phyloP scores from a whole-genome alignment of 2,797 vertebrate genomes.

The Carduelis carduelis region DNA sequence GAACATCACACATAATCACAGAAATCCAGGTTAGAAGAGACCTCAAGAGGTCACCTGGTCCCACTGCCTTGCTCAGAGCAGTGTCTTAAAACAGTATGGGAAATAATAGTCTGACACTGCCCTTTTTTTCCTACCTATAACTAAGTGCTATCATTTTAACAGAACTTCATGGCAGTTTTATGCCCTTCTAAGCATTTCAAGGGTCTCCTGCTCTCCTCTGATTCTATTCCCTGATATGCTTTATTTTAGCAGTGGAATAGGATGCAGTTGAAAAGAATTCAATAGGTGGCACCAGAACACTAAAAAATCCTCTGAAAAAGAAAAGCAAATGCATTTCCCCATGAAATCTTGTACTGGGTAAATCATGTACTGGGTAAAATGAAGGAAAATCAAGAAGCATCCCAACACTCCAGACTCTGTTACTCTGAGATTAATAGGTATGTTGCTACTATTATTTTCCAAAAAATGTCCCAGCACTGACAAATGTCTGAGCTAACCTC shows the following conservation, averaged over 20 bases:
- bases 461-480: not conserved
- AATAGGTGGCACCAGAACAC: constrained; percentile 74
- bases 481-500: not conserved
- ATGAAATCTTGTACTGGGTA: not conserved
- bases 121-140: not conserved
- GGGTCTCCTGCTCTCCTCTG: not conserved
- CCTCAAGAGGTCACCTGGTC: not conserved
- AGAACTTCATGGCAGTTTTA: not conserved
- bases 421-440: not conserved
- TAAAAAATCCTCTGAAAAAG: not conserved
- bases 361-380: not conserved
- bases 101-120: not conserved
- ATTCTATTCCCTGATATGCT: not conserved
- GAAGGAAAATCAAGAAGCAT: constrained; percentile 16
- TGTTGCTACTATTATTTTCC: not conserved
- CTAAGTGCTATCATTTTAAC: not conserved
- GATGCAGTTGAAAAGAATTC: not conserved
- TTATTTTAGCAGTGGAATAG: not conserved
- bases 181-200: not conserved
- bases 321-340: not conserved
- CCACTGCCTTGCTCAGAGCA: not conserved
- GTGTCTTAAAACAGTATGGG: not conserved
- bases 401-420: not conserved
- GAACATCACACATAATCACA: not conserved
- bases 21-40: not conserved